Evolutionary conservation across 2,113 vertebrate species (phyloP).

Genomic region (Elgaria multicarinata): DNA sequence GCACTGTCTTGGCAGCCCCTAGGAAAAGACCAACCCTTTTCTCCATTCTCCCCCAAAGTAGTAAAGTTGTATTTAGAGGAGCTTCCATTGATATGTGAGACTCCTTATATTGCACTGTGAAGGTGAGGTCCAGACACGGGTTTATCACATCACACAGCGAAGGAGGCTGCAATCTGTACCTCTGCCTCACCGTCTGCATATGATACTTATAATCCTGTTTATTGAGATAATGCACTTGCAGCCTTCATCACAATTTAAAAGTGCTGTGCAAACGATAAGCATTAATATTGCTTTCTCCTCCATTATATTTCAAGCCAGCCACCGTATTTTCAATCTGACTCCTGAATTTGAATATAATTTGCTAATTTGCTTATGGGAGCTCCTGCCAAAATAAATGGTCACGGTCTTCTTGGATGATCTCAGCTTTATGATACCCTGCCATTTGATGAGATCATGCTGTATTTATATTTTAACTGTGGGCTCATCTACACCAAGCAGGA

Average conservation of each 20-base stretch:
- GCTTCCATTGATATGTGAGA: not conserved
- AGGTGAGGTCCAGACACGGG: not conserved
- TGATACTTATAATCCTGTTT: not conserved
- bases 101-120: not conserved
- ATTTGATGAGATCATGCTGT: not conserved
- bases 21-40: no score
- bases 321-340: not conserved
- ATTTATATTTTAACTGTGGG: not conserved
- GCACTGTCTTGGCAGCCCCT: no score
- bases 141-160: no score
- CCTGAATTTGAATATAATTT: not conserved
- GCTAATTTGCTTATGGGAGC: not conserved
- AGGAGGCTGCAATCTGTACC: no score
- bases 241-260: not conserved
- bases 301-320: not conserved
- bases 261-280: not conserved
- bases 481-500: no score
- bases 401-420: not conserved
- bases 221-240: not conserved
- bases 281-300: not conserved
- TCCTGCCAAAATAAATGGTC: not conserved
- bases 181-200: no score
- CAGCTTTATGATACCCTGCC: not conserved
- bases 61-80: not conserved
- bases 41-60: no score